Base-by-base conservation (phyloP, 2,888 invertebrate genomes). In the Idaea aversata region DNA sequence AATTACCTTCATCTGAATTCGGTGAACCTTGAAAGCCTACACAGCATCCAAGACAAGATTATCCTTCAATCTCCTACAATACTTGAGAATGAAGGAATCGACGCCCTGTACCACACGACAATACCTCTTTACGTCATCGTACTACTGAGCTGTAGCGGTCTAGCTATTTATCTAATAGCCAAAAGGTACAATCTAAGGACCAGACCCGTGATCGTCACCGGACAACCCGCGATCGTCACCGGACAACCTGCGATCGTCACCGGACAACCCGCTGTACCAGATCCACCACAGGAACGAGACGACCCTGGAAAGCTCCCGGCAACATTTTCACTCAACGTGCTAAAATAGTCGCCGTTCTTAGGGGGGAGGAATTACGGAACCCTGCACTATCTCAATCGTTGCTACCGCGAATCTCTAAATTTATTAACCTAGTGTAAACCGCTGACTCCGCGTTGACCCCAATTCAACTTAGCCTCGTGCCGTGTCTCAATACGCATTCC, bases 281-380 rank as follows among this genome's bases (percentile, higher is more conserved):
- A 16, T n/a, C n/a, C 5, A 34, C 57, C 6, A 57, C 15, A 5
- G 15, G 38, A 57, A 62, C n/a, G 57, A 16, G 13, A 64, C 47
- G 63, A 61, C 34, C 61, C 61, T 16, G 57, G 63, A 60, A 59
- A 63, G 61, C 65, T 61, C 57, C 63, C 65, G 65, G 65, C 65
- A 60, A 61, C 63, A 67, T 67, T 67, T 59, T 63, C 67, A 63
- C 59, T 65, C 16, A 65, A 61, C 25, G 63, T 67, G n/a, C 65
- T 65, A 47, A 59, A 61, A 67, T 67, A 65, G 34, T 35, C 63
- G 63, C 67, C 65, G 67, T 61, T 67, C 63, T 65, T n/a, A 61
- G 63, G 65, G 67, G 63, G 65, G 65, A 67, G 61, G 59, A 62
- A 60, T 57, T 63, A 58, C 7, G 59, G n/a, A 6, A 36, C 36